Evolutionary conservation across 2,113 vertebrate species (phyloP).

Genomic region (Rhegmatorhina hoffmannsi): DNA sequence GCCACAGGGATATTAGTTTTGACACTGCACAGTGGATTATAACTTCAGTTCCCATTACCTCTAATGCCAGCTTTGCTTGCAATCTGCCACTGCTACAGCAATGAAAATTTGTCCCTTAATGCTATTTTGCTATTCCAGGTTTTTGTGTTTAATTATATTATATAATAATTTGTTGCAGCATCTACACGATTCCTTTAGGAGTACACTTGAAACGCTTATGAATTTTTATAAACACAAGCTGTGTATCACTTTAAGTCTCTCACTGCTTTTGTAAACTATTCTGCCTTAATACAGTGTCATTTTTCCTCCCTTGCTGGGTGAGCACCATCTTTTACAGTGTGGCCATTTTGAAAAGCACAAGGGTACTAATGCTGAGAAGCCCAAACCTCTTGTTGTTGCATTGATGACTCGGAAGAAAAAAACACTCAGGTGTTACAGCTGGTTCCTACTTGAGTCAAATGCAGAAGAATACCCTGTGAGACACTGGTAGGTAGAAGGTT

Average conservation of each 20-base stretch:
- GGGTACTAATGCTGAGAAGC: background rate
- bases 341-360: constrained; percentile 2
- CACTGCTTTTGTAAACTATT: background rate
- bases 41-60: constrained; percentile 49
- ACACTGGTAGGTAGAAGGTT: background rate
- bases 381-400: background rate
- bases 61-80: constrained; percentile 44
- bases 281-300: background rate
- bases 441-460: background rate
- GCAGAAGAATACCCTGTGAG: background rate
- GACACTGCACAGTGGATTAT: background rate
- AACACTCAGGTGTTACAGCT: background rate
- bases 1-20: constrained; percentile 38
- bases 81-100: constrained; percentile 18
- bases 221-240: constrained; percentile 49
- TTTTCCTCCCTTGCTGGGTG: background rate
- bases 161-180: constrained; percentile 25
- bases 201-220: background rate
- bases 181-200: constrained; percentile 10
- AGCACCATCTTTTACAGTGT: background rate
- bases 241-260: background rate
- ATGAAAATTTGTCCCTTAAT: constrained; percentile 42
- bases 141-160: constrained; percentile 60
- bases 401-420: background rate
- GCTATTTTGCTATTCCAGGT: constrained; percentile 26